A percentile compares a stretch with the other conserved stretches of the same genome.
Conservation (phyloP, 2,888 invertebrate genomes). For the Sylvicola cinctus region DNA sequence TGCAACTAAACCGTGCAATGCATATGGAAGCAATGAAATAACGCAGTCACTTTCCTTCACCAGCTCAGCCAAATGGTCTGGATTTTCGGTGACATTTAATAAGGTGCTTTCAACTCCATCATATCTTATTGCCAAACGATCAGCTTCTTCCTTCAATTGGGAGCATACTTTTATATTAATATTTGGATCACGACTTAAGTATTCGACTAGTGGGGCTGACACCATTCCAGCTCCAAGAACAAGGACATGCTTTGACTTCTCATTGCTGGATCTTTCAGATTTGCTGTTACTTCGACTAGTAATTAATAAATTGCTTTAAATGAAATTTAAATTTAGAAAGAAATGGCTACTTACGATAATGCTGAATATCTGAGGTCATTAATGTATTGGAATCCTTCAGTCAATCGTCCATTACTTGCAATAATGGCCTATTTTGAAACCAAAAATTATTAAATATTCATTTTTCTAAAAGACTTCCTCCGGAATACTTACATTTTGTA, state of each 20-base stretch:
- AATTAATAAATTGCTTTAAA: too few species aligned
- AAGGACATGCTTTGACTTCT: slow-evolving; percentile 53
- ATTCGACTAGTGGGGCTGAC: slow-evolving; percentile 85
- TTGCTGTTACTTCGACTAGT: slow-evolving; percentile 48
- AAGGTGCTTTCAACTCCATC: slow-evolving; percentile 62
- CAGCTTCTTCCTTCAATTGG: slow-evolving; percentile 72
- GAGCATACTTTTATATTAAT: slow-evolving; percentile 75
- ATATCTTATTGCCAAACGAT: slow-evolving; percentile 55
- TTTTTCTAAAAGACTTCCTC: slow-evolving; percentile 1
- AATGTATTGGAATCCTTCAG: slow-evolving; percentile 89
- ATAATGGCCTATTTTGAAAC: slow-evolving; percentile 65
- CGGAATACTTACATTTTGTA: slow-evolving; percentile 16
- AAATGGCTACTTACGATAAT: slow-evolving; percentile 28
- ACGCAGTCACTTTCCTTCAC: slow-evolving; percentile 56
- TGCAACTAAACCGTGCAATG: slow-evolving; percentile 71
- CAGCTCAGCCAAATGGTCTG: slow-evolving; percentile 37
- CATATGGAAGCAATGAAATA: slow-evolving; percentile 77
- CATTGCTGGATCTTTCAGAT: slow-evolving; percentile 35
- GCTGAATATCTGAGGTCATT: slow-evolving; percentile 52
- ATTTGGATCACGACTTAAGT: slow-evolving; percentile 62
- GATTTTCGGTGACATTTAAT: slow-evolving; percentile 57
- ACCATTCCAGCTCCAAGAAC: slow-evolving; percentile 93
- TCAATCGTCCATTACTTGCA: slow-evolving; percentile 82
- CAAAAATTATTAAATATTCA: slow-evolving; percentile 3
- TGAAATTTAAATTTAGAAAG: slow-evolving; percentile 2